phyloP scores from a whole-genome alignment of 2,113 vertebrate species.

The Rhodinocichla rosea region DNA sequence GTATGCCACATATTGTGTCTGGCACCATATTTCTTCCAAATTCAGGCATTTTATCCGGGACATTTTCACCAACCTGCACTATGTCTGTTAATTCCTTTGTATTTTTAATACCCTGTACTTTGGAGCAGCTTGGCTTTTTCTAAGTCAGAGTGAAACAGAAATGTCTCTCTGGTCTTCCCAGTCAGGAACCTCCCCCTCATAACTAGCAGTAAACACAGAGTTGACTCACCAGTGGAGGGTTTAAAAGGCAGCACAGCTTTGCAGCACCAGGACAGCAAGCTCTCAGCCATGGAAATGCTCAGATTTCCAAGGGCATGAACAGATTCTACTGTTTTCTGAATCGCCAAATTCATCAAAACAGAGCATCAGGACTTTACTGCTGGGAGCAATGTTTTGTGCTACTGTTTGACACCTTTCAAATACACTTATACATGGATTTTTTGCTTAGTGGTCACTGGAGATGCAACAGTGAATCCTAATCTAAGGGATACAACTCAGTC shows the following conservation, averaged over 20 bases:
- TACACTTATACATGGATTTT: background rate
- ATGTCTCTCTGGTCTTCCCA: conserved; percentile 4
- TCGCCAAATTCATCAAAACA: background rate
- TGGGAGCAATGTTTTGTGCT: background rate
- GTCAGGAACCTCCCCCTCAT: conserved; percentile 35
- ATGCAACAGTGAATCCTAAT: background rate
- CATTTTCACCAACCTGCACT: background rate
- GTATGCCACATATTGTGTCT: background rate
- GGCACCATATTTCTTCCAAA: background rate
- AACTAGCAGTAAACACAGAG: background rate
- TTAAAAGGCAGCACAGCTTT: background rate
- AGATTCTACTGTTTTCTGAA: background rate
- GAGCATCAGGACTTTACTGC: background rate
- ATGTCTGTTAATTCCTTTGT: background rate
- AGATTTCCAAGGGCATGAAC: background rate
- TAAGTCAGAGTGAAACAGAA: background rate
- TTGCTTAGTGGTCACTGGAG: background rate
- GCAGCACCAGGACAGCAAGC: background rate
- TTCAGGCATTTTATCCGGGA: background rate
- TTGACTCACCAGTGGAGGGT: conserved; percentile 18
- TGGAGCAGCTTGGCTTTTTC: background rate
- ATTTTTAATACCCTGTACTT: background rate
- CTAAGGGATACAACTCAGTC: background rate
- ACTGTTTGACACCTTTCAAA: background rate
- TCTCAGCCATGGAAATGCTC: background rate